These are phyloP conservation scores for Heliocidaris erythrogramma DNA, from an alignment of 35 echinoderm and acorn worm species.

Conservation along the genomic window DNA sequence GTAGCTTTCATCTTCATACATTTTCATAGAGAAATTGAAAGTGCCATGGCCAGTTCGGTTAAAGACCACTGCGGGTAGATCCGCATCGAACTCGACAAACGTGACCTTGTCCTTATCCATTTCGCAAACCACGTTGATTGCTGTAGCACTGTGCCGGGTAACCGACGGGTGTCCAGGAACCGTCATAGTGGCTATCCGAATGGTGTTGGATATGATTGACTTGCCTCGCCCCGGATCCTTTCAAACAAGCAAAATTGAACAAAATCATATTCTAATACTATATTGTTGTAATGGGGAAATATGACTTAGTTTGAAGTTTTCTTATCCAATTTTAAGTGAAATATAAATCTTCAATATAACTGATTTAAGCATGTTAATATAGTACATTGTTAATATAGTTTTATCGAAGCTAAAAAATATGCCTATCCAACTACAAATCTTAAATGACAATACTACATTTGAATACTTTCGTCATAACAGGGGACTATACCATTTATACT, in stretches of 20 bases:
- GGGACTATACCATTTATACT: not conserved
- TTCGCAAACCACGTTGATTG: slow-evolving; percentile 41
- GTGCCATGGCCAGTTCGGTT: slow-evolving; percentile 16
- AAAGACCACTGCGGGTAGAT: slow-evolving; percentile 22
- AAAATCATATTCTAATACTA: too few relatives aligned
- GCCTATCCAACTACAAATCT: too few relatives aligned
- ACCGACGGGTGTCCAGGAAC: not conserved
- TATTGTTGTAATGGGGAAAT: not conserved
- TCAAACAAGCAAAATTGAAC: not conserved
- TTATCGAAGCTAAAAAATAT: not conserved
- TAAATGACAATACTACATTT: not conserved
- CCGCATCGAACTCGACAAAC: slow-evolving; percentile 32
- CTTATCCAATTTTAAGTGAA: not conserved
- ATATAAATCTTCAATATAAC: not conserved
- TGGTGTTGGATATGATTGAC: slow-evolving; percentile 35
- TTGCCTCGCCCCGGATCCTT: not conserved
- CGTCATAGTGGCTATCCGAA: not conserved
- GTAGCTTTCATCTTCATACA: slow-evolving; percentile 4
- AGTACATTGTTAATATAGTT: not conserved
- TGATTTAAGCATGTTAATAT: not conserved
- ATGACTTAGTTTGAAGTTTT: not conserved
- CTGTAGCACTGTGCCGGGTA: not conserved
- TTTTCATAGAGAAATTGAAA: slow-evolving; percentile 24
- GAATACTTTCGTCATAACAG: not conserved
- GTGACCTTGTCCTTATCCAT: slow-evolving; percentile 22